Percentiles rank a stretch among this genome's conserved stretches.
These are phyloP conservation scores for Daphoenositta chrysoptera DNA, from an alignment of 2,113 vertebrate species.

Conservation along the genomic window DNA sequence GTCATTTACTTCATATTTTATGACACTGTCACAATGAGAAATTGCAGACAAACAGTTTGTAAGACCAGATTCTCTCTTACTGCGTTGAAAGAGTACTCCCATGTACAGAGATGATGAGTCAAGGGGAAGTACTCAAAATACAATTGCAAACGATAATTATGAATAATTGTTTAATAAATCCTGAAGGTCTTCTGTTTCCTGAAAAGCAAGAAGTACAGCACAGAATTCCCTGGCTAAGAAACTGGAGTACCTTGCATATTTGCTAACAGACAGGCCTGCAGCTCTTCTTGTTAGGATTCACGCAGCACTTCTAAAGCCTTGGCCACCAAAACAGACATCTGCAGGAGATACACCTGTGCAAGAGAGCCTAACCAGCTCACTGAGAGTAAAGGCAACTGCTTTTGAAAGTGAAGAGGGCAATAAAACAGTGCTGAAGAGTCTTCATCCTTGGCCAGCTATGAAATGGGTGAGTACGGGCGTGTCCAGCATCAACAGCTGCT, in stretches of 20 bases:
- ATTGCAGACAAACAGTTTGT: background rate
- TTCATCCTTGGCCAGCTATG: background rate
- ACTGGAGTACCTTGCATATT: background rate
- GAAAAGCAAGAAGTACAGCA: background rate
- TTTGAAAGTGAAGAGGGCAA: background rate
- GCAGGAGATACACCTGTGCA: background rate
- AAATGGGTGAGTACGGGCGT: background rate
- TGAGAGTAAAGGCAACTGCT: background rate
- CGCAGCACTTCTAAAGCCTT: background rate
- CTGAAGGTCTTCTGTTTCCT: background rate
- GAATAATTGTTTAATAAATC: background rate
- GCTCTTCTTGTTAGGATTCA: background rate
- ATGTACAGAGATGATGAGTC: background rate
- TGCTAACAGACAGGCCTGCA: background rate
- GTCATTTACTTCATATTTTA: background rate
- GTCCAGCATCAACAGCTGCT: fast-evolving
- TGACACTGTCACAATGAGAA: background rate
- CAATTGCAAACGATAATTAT: background rate
- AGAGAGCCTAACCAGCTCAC: background rate
- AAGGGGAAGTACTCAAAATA: background rate
- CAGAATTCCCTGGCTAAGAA: background rate
- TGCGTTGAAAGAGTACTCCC: background rate
- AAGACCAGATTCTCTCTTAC: background rate
- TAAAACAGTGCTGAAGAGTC: background rate
- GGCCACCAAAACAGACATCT: background rate